phyloP scores from a whole-genome alignment of 2,113 vertebrate genomes.

The Nipponia nippon region DNA sequence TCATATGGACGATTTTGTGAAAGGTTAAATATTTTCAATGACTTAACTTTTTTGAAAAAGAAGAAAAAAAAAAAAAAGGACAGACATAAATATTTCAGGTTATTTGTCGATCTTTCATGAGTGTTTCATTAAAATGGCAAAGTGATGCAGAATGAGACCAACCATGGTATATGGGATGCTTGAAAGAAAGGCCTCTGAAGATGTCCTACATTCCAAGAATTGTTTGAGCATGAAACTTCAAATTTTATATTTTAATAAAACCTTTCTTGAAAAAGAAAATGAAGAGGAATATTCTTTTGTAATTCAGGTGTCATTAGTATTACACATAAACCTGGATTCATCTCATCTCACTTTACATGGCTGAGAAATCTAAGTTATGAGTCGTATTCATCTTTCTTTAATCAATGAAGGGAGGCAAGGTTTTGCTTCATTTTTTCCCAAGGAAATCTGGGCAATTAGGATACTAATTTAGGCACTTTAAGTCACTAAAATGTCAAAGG shows the following conservation, averaged over 20 bases:
- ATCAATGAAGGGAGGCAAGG: background rate
- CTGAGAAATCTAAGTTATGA: background rate
- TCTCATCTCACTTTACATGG: background rate
- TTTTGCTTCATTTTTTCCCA: background rate
- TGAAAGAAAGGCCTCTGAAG: background rate
- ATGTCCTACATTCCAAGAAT: background rate
- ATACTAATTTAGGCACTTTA: background rate
- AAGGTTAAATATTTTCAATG: background rate
- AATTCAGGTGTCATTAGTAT: background rate
- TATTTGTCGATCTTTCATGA: background rate
- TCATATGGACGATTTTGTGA: background rate
- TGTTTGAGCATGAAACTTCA: background rate
- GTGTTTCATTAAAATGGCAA: background rate
- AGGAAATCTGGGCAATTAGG: background rate
- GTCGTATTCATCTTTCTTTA: background rate
- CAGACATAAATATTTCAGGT: background rate
- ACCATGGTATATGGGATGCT: background rate
- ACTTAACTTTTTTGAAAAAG: background rate
- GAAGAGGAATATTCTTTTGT: background rate
- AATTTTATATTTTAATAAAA: background rate
- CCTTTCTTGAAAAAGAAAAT: background rate
- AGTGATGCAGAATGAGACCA: background rate
- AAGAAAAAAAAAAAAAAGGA: too few species aligned
- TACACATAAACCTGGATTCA: background rate
- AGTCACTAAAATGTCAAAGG: background rate